Evolutionary conservation across 2,797 vertebrate genomes (phyloP).

Genomic region (Amazona finschi): DNA sequence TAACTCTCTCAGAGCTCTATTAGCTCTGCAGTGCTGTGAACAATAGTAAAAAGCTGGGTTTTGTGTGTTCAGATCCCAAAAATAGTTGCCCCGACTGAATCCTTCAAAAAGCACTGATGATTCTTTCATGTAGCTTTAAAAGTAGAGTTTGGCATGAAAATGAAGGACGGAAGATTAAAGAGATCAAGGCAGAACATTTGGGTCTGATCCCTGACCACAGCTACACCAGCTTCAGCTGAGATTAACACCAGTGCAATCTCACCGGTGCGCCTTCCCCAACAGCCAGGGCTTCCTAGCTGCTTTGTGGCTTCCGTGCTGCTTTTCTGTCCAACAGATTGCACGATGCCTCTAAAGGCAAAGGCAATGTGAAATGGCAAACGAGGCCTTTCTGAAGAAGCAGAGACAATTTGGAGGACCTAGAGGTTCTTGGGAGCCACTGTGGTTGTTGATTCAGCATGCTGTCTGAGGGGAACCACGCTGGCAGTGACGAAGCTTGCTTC

Average conservation of each 20-base stretch:
- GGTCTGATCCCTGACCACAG: background rate
- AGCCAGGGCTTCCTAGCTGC: background rate
- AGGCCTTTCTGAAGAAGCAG: background rate
- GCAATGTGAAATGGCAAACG: background rate
- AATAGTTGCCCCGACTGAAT: background rate
- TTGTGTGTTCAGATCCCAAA: background rate
- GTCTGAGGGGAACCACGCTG: background rate
- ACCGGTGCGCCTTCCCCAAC: background rate
- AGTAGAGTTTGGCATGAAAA: background rate
- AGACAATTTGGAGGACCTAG: background rate
- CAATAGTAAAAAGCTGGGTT: background rate
- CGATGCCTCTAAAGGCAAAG: background rate
- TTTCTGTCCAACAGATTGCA: rapidly evolving
- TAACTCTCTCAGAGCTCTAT: background rate
- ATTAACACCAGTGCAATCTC: background rate
- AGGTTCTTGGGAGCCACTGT: background rate
- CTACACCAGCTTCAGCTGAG: background rate
- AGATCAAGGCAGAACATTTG: background rate
- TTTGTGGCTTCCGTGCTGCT: background rate
- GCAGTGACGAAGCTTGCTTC: background rate
- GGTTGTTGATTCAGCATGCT: background rate
- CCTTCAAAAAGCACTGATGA: background rate
- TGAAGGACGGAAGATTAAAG: background rate
- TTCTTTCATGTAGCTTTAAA: background rate
- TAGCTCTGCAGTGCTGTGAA: background rate